Evolutionary conservation across 30 jellyfish, hydroid and myxozoan genomes (phyloP).

Genomic region (Cassiopea xamachana): DNA sequence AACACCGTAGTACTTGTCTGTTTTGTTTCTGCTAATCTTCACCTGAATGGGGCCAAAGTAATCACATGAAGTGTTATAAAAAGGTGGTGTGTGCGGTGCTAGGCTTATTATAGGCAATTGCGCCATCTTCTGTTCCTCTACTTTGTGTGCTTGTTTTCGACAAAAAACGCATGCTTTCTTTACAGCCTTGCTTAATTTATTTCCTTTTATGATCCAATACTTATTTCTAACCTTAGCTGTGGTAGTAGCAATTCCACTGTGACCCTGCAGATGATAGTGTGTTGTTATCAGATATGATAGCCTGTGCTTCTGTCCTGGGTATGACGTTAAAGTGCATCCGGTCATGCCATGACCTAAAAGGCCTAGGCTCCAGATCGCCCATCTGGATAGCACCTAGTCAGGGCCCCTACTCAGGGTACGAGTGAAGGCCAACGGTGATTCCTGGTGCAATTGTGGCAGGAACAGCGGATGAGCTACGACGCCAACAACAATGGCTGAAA

Average conservation of each 20-base stretch:
- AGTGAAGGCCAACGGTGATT: no score
- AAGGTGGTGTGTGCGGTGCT: constrained; percentile 69
- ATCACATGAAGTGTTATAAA: constrained; percentile 66
- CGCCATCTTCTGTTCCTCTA: constrained; percentile 67
- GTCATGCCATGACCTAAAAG: no score
- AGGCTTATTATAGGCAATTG: constrained; percentile 43
- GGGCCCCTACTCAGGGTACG: no score
- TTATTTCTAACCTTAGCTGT: constrained; percentile 56
- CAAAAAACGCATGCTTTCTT: constrained; percentile 44
- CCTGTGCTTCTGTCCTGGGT: no score
- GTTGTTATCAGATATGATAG: constrained; percentile 36
- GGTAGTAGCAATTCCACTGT: constrained; percentile 60
- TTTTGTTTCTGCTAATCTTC: constrained; percentile 57
- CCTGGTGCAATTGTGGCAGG: no score
- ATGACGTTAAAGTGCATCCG: no score
- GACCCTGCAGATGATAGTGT: constrained; percentile 60
- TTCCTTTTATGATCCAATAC: constrained; percentile 56
- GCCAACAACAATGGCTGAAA: no score
- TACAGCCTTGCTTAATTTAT: constrained; percentile 56
- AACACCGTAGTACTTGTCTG: constrained; percentile 56
- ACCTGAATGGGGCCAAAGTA: constrained; percentile 64
- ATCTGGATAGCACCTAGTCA: no score
- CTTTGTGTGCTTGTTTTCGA: constrained; percentile 33
- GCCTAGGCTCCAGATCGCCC: no score
- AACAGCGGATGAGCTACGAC: no score